Percentiles rank a stretch among this genome's conserved stretches.
Conservation (phyloP, 2,797 vertebrate genomes). For the Tapera naevia region DNA sequence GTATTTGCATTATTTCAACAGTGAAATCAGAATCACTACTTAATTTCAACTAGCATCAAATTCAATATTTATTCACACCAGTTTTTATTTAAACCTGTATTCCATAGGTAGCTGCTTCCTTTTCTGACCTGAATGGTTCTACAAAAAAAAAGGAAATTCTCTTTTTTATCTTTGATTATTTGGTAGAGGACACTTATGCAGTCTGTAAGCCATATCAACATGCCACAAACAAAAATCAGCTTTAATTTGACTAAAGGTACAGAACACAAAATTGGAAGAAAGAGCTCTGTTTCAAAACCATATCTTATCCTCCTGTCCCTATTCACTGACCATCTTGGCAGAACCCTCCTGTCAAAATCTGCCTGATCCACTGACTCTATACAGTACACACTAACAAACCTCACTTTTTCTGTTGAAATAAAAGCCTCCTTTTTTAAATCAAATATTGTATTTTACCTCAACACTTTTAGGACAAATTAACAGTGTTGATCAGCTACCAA, state of each 20-base stretch:
- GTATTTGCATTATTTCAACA: not conserved
- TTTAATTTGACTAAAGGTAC: not conserved
- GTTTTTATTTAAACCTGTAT: not conserved
- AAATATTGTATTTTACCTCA: not conserved
- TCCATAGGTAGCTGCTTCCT: not conserved
- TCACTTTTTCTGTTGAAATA: accelerated
- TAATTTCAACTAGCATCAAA: not conserved
- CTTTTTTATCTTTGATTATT: not conserved
- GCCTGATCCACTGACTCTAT: not conserved
- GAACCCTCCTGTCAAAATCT: not conserved
- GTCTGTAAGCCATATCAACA: not conserved
- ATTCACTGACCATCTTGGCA: not conserved
- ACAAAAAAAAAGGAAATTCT: not conserved
- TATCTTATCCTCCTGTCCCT: not conserved
- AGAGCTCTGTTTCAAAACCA: not conserved
- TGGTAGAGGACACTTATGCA: not conserved
- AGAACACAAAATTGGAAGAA: not conserved
- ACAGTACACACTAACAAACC: not conserved
- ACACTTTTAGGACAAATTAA: not conserved
- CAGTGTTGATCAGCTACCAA: not conserved
- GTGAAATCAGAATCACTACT: not conserved
- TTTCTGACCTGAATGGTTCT: not conserved
- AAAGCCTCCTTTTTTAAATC: not conserved
- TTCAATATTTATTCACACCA: not conserved
- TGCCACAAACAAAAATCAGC: not conserved